phyloP scores from a whole-genome alignment of 2,888 invertebrate genomes.

The Coelogynopora nodosa region DNA sequence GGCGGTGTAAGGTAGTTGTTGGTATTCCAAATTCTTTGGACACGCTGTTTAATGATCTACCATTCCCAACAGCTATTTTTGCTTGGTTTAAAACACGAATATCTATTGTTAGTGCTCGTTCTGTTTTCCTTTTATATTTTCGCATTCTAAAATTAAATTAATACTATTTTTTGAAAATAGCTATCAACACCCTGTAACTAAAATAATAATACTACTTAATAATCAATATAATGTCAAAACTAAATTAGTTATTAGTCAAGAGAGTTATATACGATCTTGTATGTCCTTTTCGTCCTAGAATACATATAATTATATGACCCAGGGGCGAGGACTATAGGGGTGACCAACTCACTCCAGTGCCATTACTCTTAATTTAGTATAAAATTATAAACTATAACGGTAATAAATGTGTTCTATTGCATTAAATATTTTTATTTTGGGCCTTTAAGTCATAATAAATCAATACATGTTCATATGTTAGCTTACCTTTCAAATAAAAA shows the following conservation, averaged over 20 bases:
- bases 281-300: not conserved
- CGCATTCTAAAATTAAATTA: not conserved
- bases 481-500: not conserved
- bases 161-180: not conserved
- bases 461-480: not conserved
- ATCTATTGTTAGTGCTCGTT: not conserved
- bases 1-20: conserved; percentile 6
- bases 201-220: not conserved
- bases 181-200: no score
- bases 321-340: not conserved
- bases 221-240: not conserved
- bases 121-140: not conserved
- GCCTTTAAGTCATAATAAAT: not conserved
- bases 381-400: not conserved
- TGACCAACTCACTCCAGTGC: not conserved
- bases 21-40: no score
- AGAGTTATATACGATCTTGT: not conserved
- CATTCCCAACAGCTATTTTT: not conserved
- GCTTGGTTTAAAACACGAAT: not conserved
- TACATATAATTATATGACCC: not conserved
- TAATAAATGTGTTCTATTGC: not conserved
- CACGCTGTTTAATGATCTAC: no score
- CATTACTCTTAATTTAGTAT: not conserved
- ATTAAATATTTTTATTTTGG: not conserved
- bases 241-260: not conserved